These are phyloP conservation scores for Craniophora ligustri DNA, from an alignment of 2,888 invertebrate species.

Conservation along the genomic window DNA sequence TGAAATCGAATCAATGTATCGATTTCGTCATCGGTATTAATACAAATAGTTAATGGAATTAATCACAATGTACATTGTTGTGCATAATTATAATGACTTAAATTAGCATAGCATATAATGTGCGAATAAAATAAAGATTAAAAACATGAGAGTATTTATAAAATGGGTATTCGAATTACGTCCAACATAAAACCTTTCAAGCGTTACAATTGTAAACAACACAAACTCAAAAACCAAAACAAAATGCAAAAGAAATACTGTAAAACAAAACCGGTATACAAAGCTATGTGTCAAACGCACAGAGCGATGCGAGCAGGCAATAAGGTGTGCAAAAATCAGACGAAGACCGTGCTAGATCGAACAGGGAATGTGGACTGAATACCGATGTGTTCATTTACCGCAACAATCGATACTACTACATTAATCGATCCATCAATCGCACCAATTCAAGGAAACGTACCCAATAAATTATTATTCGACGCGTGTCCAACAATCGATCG, in stretches of 20 bases:
- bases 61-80: conserved; percentile 22
- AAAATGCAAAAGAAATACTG: conserved; percentile 67
- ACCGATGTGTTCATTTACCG: conserved; percentile 64
- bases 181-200: conserved; percentile 52
- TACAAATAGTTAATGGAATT: conserved; percentile 22
- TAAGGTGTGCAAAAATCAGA: conserved; percentile 82
- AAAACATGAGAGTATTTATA: conserved; percentile 33
- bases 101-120: conserved; percentile 32
- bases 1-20: conserved; percentile 48
- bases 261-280: conserved; percentile 62
- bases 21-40: conserved; percentile 34
- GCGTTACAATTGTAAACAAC: conserved; percentile 51
- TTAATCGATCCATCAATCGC: conserved; percentile 50
- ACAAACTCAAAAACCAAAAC: conserved; percentile 62
- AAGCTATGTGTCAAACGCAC: conserved; percentile 77
- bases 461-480: conserved; percentile 26
- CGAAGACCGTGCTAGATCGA: conserved; percentile 70
- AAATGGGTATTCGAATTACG: conserved; percentile 33
- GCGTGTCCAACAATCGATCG: conserved; percentile 5
- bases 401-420: conserved; percentile 59
- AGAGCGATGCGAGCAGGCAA: conserved; percentile 79
- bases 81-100: conserved; percentile 22
- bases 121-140: conserved; percentile 26
- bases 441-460: conserved; percentile 23
- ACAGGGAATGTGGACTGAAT: conserved; percentile 80